Percentiles rank a stretch among this genome's conserved stretches.
phyloP scores from a whole-genome alignment of 2,888 invertebrate species.

The Julus scandinavius region DNA sequence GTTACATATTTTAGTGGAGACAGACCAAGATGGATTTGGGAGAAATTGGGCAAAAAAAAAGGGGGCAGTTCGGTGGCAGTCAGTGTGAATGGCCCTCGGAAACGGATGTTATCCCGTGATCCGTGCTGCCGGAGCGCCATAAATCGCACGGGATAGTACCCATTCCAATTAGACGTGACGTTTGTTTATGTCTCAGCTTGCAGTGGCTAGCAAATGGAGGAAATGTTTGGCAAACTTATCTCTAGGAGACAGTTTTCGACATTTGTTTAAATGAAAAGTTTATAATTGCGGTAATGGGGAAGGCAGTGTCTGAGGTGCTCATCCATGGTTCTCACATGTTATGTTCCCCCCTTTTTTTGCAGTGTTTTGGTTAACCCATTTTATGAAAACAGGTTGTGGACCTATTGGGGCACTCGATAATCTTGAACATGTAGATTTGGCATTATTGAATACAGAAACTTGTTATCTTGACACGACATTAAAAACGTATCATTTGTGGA shows the following conservation, averaged over 20 bases:
- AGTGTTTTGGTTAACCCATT: no score
- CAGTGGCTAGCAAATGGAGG: neutral
- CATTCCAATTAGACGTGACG: slow-evolving; percentile 25
- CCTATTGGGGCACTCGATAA: no score
- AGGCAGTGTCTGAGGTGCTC: no score
- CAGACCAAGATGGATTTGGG: slow-evolving; percentile 15
- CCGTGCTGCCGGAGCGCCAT: neutral
- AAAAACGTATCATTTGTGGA: no score
- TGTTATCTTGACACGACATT: no score
- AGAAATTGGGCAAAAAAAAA: neutral
- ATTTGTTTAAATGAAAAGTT: neutral
- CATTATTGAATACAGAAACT: no score
- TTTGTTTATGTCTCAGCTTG: slow-evolving; percentile 37
- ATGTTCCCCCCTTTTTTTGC: no score
- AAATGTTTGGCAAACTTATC: neutral
- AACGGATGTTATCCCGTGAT: slow-evolving; percentile 37
- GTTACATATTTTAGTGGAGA: slow-evolving; percentile 28
- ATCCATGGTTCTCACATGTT: no score
- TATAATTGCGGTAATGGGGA: slow-evolving; percentile 29
- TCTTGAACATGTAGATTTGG: no score
- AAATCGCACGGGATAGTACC: neutral
- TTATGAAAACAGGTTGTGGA: no score
- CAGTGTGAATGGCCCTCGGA: neutral
- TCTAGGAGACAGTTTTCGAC: neutral
- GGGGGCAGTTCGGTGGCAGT: neutral